Percentiles rank a stretch among this genome's conserved stretches.
Conservation (phyloP, 2,113 vertebrate species). For the Eleginops maclovinus region DNA sequence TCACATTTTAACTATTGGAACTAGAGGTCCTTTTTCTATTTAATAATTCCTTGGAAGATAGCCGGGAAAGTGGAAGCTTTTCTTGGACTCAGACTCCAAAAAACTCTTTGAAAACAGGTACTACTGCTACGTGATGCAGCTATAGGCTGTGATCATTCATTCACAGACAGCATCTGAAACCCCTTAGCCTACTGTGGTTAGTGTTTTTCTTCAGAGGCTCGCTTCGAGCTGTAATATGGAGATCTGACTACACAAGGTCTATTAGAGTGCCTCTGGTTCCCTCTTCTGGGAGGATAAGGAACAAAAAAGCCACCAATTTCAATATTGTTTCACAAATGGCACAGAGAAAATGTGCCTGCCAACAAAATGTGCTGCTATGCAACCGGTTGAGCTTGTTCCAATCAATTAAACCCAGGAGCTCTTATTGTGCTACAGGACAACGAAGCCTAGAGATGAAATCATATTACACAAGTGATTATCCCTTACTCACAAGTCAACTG, state of each 20-base stretch:
- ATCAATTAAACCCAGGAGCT: conserved; percentile 1
- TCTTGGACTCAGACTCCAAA: conserved; percentile 26
- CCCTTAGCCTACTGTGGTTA: neutral
- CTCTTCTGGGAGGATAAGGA: conserved; percentile 57
- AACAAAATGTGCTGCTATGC: conserved; percentile 18
- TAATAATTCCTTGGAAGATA: conserved; percentile 39
- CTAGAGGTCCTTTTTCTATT: conserved; percentile 52
- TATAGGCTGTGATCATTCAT: conserved; percentile 26
- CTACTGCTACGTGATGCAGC: conserved; percentile 13
- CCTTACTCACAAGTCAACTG: neutral
- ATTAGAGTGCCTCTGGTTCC: conserved; percentile 52
- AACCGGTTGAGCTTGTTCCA: neutral
- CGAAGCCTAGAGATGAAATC: neutral
- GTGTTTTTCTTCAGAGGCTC: conserved; percentile 25
- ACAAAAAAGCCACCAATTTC: conserved; percentile 7
- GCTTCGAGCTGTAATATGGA: conserved; percentile 32
- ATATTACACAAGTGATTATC: neutral
- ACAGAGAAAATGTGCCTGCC: neutral
- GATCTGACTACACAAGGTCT: neutral
- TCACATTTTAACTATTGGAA: conserved; percentile 56
- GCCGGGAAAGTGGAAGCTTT: conserved; percentile 11
- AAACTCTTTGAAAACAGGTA: conserved; percentile 34
- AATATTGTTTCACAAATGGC: neutral
- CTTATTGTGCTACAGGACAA: neutral
- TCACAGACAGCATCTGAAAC: conserved; percentile 14